These are phyloP conservation scores for Ridgeia piscesae DNA, from an alignment of 1,140 invertebrate species.

Conservation along the genomic window DNA sequence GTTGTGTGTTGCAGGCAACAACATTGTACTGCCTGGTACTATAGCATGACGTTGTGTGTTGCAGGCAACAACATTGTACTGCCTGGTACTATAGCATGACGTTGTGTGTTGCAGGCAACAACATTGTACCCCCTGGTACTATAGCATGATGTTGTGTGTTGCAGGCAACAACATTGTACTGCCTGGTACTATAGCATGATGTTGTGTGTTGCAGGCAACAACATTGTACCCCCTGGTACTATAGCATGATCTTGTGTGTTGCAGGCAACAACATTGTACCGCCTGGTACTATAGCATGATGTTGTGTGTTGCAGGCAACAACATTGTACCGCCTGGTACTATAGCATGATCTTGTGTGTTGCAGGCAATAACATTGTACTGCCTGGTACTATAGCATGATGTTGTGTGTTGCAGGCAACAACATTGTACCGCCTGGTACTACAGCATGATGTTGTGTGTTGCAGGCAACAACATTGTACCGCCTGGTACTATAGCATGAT, in stretches of 20 bases:
- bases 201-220: conserved; percentile 45
- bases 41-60: conserved; percentile 26
- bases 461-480: conserved; percentile 62
- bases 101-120: conserved; percentile 45
- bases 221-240: conserved; percentile 69
- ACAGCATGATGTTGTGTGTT: conserved; percentile 27
- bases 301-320: conserved; percentile 45
- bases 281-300: conserved; percentile 66
- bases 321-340: conserved; percentile 69
- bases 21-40: conserved; percentile 69
- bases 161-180: conserved; percentile 62
- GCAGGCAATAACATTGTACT: conserved; percentile 62
- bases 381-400: conserved; percentile 66
- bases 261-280: conserved; percentile 62
- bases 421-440: conserved; percentile 69
- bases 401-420: conserved; percentile 45
- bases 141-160: conserved; percentile 27
- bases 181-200: conserved; percentile 66
- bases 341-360: conserved; percentile 27
- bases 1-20: conserved; percentile 45
- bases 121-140: conserved; percentile 69
- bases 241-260: conserved; percentile 27
- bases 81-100: conserved; percentile 66
- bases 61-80: conserved; percentile 62
- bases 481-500: conserved; percentile 66